phyloP scores from a whole-genome alignment of 1,140 invertebrate species.

The Macrotrachela quadricornifera region DNA sequence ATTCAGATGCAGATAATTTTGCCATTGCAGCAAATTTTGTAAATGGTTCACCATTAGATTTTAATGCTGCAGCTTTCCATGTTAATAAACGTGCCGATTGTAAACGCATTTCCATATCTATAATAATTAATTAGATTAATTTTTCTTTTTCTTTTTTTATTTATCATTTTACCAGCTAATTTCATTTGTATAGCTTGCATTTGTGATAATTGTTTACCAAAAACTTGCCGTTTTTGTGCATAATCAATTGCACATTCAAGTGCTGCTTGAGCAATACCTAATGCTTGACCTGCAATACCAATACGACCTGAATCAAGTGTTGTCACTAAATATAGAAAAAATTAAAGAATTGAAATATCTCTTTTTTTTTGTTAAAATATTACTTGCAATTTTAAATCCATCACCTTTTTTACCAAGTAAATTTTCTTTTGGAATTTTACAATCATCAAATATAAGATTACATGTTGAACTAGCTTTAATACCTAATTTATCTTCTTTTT shows the following conservation, averaged over 20 bases:
- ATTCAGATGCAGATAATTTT: slow-evolving; percentile 75
- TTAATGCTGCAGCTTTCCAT: slow-evolving; percentile 67
- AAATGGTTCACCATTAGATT: slow-evolving; percentile 50
- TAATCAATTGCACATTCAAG: slow-evolving; percentile 77
- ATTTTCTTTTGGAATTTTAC: slow-evolving; percentile 53
- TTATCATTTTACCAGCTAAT: neutral
- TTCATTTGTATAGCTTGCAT: slow-evolving; percentile 55
- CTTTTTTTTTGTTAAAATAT: slow-evolving; percentile 38
- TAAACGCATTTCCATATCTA: slow-evolving; percentile 64
- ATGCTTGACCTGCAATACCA: slow-evolving; percentile 64
- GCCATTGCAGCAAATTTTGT: slow-evolving; percentile 74
- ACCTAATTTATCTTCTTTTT: slow-evolving; percentile 83
- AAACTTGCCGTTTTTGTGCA: slow-evolving; percentile 61
- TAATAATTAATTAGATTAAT: slow-evolving; percentile 3
- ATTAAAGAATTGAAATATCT: too few species aligned
- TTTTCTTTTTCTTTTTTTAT: too few species aligned
- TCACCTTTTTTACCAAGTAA: slow-evolving; percentile 45
- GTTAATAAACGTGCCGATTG: slow-evolving; percentile 65
- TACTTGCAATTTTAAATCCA: slow-evolving; percentile 68
- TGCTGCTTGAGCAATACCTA: slow-evolving; percentile 54
- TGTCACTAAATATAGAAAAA: slow-evolving; percentile 15
- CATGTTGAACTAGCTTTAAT: slow-evolving; percentile 77
- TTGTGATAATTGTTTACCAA: slow-evolving; percentile 63
- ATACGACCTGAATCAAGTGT: slow-evolving; percentile 54
- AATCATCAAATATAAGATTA: slow-evolving; percentile 76